Conservation (phyloP, 1,140 invertebrate species). For the Lordiphosa mommai region DNA sequence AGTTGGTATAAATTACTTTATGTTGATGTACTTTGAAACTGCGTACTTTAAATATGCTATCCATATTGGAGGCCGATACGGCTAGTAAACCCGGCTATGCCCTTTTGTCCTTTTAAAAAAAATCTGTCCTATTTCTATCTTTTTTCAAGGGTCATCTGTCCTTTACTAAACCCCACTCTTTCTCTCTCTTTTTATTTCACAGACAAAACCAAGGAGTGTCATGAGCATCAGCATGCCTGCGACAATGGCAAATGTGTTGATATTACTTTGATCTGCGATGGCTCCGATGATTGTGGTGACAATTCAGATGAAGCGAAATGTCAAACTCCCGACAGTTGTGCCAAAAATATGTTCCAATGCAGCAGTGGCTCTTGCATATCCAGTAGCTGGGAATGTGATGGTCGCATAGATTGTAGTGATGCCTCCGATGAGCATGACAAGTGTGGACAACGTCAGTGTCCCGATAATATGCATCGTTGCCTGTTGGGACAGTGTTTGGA, state of each 20-base stretch:
- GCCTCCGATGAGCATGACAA: slow-evolving; percentile 85
- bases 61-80: no score
- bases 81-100: no score
- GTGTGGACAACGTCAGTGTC: slow-evolving; percentile 80
- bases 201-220: slow-evolving; percentile 79
- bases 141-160: no score
- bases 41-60: no score
- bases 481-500: slow-evolving; percentile 81
- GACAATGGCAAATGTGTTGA: slow-evolving; percentile 89
- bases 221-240: slow-evolving; percentile 88
- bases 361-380: slow-evolving; percentile 85
- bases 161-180: background rate
- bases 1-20: no score
- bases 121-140: no score
- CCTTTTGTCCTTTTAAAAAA: no score
- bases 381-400: slow-evolving; percentile 87
- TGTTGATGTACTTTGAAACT: no score
- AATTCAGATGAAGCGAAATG: slow-evolving; percentile 85
- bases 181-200: background rate
- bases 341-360: slow-evolving; percentile 80
- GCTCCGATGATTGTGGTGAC: slow-evolving; percentile 84
- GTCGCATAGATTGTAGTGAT: slow-evolving; percentile 85
- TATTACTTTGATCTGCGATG: slow-evolving; percentile 83
- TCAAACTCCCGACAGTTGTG: slow-evolving; percentile 68
- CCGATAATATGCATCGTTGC: slow-evolving; percentile 79